Conservation (phyloP, 2,113 vertebrate genomes). For the Neomonachus schauinslandi region DNA sequence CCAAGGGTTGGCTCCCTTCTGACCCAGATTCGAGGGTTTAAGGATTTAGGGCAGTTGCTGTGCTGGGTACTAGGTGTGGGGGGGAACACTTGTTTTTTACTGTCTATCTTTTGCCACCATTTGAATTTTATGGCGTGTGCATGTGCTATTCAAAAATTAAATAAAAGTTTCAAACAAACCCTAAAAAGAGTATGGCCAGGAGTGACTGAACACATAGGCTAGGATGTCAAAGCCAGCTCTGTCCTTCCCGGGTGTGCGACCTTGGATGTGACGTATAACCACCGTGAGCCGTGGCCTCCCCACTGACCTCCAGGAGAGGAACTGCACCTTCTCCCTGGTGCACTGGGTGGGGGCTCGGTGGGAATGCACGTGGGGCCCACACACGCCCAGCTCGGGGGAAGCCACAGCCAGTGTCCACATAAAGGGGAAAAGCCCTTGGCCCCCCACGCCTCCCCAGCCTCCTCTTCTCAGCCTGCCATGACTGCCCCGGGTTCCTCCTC, state of each 20-base stretch:
- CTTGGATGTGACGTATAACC: neutral
- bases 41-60: neutral
- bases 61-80: accelerated
- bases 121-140: neutral
- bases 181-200: neutral
- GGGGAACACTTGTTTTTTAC: neutral
- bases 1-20: neutral
- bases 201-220: neutral
- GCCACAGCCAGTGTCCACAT: neutral
- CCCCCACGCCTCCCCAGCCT: accelerated
- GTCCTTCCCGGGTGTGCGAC: neutral
- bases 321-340: neutral
- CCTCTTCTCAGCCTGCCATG: neutral
- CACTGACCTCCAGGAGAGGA: neutral
- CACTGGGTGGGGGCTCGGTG: accelerated
- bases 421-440: neutral
- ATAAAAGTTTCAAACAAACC: neutral
- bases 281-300: neutral
- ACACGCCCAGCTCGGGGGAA: neutral
- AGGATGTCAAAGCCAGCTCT: neutral
- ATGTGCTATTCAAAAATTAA: neutral
- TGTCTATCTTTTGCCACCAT: neutral
- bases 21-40: neutral
- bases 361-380: neutral
- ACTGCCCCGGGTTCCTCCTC: neutral